phyloP scores from a whole-genome alignment of 1,140 invertebrate genomes.

The Drosophila sproati region DNA sequence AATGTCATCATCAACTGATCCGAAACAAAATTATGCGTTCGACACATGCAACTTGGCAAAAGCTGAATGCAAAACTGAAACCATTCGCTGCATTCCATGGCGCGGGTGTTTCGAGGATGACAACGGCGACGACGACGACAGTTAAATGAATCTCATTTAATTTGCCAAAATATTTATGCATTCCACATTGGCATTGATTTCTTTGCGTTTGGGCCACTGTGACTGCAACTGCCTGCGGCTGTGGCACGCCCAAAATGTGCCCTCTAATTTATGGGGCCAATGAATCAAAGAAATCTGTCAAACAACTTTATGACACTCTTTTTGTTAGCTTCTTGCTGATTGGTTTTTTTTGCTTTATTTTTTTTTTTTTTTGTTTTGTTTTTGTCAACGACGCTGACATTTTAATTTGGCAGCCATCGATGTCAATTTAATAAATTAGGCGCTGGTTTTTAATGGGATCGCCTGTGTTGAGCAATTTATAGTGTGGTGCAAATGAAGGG shows the following conservation, averaged over 20 bases:
- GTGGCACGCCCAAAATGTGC: slow-evolving; percentile 65
- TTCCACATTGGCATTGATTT: slow-evolving; percentile 75
- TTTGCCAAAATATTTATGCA: slow-evolving; percentile 79
- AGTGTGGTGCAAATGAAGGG: slow-evolving; percentile 40
- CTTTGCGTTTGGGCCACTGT: slow-evolving; percentile 20
- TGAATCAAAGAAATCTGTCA: slow-evolving; percentile 81
- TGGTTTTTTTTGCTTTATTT: slow-evolving; percentile 1
- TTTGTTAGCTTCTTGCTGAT: not conserved
- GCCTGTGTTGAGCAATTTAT: slow-evolving; percentile 66
- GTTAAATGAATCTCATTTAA: slow-evolving; percentile 80
- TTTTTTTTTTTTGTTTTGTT: slow-evolving; percentile 12
- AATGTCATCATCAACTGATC: slow-evolving; percentile 71
- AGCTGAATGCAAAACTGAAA: not conserved
- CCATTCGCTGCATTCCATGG: slow-evolving; percentile 56
- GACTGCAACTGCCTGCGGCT: slow-evolving; percentile 9
- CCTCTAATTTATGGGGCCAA: slow-evolving; percentile 66
- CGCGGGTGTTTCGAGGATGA: slow-evolving; percentile 56
- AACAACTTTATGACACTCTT: slow-evolving; percentile 78
- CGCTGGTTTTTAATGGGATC: slow-evolving; percentile 68
- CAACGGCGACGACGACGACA: slow-evolving; percentile 57
- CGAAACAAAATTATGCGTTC: slow-evolving; percentile 64
- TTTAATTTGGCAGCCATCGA: slow-evolving; percentile 81
- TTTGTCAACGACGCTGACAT: slow-evolving; percentile 65
- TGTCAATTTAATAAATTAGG: slow-evolving; percentile 77
- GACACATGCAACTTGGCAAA: slow-evolving; percentile 59